Evolutionary conservation across 2,888 invertebrate species (phyloP).

Genomic region (Zygaena filipendulae): DNA sequence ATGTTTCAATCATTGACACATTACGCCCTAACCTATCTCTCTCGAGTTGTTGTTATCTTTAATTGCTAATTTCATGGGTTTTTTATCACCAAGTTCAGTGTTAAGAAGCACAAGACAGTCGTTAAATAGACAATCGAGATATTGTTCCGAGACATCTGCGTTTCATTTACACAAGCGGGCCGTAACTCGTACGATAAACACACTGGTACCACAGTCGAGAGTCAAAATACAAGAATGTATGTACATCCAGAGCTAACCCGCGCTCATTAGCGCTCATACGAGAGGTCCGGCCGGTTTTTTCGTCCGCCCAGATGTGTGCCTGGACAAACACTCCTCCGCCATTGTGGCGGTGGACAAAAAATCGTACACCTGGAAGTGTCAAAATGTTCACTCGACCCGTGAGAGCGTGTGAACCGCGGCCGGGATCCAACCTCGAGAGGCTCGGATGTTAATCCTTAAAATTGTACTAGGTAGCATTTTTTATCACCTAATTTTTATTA

Average conservation of each 20-base stretch:
- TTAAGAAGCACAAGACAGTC: conserved; percentile 29
- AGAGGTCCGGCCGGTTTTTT: conserved; percentile 63
- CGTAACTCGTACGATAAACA: conserved; percentile 45
- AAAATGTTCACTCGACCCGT: conserved; percentile 61
- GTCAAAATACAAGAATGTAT: conserved; percentile 27
- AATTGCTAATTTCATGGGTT: conserved; percentile 52
- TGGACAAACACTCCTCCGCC: conserved; percentile 46
- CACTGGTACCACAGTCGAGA: conserved; percentile 25
- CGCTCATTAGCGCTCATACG: conserved; percentile 56
- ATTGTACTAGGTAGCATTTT: no score
- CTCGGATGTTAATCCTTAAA: no score
- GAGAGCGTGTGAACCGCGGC: conserved; percentile 53
- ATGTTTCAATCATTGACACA: not conserved
- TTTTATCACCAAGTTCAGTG: conserved; percentile 65
- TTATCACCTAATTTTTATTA: no score
- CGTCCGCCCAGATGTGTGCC: conserved; percentile 60
- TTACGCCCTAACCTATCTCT: conserved; percentile 42
- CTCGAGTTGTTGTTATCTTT: conserved; percentile 39
- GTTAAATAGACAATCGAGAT: conserved; percentile 37
- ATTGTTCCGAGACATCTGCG: conserved; percentile 48
- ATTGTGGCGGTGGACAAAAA: conserved; percentile 55
- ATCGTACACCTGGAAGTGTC: conserved; percentile 67
- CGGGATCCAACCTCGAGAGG: no score
- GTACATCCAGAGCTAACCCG: conserved; percentile 21
- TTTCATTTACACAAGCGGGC: conserved; percentile 29